Base-by-base conservation (phyloP, 2,113 vertebrate genomes). In the Corythornis madagascariensis region DNA sequence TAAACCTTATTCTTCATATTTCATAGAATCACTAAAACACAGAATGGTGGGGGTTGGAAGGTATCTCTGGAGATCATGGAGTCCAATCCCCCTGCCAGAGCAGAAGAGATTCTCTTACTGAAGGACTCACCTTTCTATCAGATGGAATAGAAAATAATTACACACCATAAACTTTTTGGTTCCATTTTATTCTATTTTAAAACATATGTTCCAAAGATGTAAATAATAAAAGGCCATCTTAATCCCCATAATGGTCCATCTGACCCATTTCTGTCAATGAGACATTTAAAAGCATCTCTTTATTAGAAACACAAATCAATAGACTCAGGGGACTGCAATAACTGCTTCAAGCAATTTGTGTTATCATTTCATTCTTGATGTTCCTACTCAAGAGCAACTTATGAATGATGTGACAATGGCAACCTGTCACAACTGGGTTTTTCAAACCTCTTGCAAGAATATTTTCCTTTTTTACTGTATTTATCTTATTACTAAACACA, bases 271-370 rank as follows among this genome's bases (percentile, higher is more conserved):
- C 88, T 96, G 95, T 92, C 97, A 96, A 57, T 66, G 94, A 97
- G 96, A 96, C 93, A 75, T 95, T 84, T 97, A 96, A 97, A 97
- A 97, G 96, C 96, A 97, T 96, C 96, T 97, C 97, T 98, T 97
- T 97, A 97, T 97, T 96, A 97, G 96, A 97, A 97, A 97, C 95
- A 96, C 95, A 97, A 97, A 98, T 98, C 98, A 97, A 97, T 98
- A 97, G 73, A 89, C 97, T 93, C 96, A 55, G 88, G 95, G 94
- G 97, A 97, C 88, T 93, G 91, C 90, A 97, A 89, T 94, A 97
- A 95, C 96, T 95, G 94, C 97, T 94, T 64, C 88, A 84, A 93
- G 96, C 96, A 94, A 97, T 95, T 91, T 94, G 91, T 96, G 93
- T 97, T 97, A 97, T 97, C 94, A 95, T 97, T 97, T 97, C 95